Evolutionary conservation across 2,113 vertebrate genomes (phyloP).

Genomic region (Plecotus auritus): DNA sequence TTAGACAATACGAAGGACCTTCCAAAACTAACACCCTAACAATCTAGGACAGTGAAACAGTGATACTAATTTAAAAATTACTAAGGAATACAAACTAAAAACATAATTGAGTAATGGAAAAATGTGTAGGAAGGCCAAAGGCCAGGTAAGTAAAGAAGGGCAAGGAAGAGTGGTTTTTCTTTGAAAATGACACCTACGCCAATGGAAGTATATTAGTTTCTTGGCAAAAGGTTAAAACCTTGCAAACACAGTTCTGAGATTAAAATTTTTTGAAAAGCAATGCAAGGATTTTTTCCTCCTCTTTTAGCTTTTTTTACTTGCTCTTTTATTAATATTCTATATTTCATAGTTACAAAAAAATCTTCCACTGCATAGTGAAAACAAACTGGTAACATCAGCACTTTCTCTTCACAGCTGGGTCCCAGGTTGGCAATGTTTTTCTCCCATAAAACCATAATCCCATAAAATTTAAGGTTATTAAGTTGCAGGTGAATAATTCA

Average conservation of each 20-base stretch:
- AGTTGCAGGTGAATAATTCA: slow-evolving; percentile 75
- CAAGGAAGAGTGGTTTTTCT: background rate
- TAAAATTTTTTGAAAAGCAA: slow-evolving; percentile 47
- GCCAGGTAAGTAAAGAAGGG: background rate
- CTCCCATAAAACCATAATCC: slow-evolving; percentile 62
- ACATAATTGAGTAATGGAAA: background rate
- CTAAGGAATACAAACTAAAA: background rate
- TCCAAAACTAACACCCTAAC: background rate
- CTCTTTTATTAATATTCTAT: slow-evolving; percentile 65
- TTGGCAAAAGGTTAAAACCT: background rate
- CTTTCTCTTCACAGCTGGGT: slow-evolving; percentile 61
- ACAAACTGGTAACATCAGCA: slow-evolving; percentile 60
- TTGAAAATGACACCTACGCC: background rate
- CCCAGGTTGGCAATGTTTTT: slow-evolving; percentile 57
- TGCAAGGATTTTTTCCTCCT: background rate
- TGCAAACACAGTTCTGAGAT: slow-evolving; percentile 41
- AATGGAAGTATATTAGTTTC: background rate
- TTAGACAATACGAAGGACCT: background rate
- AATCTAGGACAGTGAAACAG: background rate
- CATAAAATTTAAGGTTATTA: slow-evolving; percentile 74
- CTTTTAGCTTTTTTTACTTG: slow-evolving; percentile 43
- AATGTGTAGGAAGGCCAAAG: background rate
- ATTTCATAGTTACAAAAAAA: slow-evolving; percentile 48
- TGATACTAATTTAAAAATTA: background rate
- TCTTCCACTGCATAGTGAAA: slow-evolving; percentile 22